Evolutionary conservation across 2,797 vertebrate genomes (phyloP).

Genomic region (Apodemus agrarius): DNA sequence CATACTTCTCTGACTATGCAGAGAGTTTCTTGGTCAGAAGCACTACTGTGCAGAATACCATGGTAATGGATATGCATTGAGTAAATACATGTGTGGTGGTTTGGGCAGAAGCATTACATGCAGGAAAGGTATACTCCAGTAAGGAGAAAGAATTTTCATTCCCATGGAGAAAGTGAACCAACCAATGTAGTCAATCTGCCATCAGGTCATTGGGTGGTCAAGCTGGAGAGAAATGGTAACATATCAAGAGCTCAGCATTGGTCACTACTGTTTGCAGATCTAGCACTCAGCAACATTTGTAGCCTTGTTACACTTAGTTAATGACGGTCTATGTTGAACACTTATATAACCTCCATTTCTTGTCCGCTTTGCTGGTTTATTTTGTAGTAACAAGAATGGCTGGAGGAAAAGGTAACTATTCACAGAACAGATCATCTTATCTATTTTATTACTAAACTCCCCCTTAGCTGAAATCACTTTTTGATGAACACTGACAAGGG

Average conservation of each 20-base stretch:
- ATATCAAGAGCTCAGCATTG: not conserved
- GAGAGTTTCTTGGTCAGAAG: not conserved
- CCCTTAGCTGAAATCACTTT: not conserved
- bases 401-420: not conserved
- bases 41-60: not conserved
- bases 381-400: not conserved
- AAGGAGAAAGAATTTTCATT: not conserved
- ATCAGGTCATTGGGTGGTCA: not conserved
- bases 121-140: not conserved
- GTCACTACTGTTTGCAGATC: not conserved
- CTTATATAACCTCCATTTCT: not conserved
- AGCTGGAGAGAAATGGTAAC: not conserved
- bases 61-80: not conserved
- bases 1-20: not conserved
- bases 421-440: not conserved
- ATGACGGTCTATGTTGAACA: not conserved
- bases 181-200: not conserved
- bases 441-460: not conserved
- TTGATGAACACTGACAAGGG: not conserved
- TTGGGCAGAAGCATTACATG: not conserved
- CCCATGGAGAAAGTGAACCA: not conserved
- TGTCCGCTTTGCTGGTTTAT: not conserved
- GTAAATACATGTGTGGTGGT: not conserved
- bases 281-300: not conserved
- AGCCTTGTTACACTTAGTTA: not conserved